Percentiles rank a stretch among this genome's conserved stretches.
phyloP scores from a whole-genome alignment of 2,113 vertebrate genomes.

The Cairina moschata region DNA sequence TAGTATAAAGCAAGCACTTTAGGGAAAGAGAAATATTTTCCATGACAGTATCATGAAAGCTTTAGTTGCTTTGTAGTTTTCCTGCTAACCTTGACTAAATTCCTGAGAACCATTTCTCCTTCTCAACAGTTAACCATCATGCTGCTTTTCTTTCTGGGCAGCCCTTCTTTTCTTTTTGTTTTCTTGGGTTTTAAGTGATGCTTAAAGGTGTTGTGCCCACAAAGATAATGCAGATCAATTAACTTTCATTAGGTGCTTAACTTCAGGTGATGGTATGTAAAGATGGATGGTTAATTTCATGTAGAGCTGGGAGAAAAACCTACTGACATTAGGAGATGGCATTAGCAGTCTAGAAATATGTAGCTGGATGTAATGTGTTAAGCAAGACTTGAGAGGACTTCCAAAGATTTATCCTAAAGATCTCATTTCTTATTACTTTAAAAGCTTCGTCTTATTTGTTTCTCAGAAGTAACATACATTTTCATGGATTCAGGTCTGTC shows the following conservation, averaged over 20 bases:
- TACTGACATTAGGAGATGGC: neutral
- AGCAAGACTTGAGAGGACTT: neutral
- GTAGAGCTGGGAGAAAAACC: neutral
- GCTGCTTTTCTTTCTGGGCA: neutral
- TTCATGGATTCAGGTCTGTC: neutral
- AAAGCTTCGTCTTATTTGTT: neutral
- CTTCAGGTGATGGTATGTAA: neutral
- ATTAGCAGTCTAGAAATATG: neutral
- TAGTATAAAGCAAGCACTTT: neutral
- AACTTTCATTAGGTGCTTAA: neutral
- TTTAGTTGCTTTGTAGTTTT: neutral
- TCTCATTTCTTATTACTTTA: neutral
- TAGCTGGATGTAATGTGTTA: neutral
- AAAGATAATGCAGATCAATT: neutral
- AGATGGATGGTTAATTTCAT: neutral
- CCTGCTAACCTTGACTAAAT: neutral
- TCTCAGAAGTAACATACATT: neutral
- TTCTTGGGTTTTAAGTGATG: neutral
- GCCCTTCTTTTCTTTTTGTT: neutral
- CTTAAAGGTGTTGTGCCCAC: neutral
- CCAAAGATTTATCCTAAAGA: neutral
- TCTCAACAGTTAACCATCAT: neutral
- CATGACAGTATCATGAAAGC: neutral
- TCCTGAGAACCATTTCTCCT: neutral
- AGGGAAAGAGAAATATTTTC: neutral